Percentiles rank a stretch among this genome's conserved stretches.
Conservation (phyloP, 64 coral and sea anemone genomes). For the Actinia equina region DNA sequence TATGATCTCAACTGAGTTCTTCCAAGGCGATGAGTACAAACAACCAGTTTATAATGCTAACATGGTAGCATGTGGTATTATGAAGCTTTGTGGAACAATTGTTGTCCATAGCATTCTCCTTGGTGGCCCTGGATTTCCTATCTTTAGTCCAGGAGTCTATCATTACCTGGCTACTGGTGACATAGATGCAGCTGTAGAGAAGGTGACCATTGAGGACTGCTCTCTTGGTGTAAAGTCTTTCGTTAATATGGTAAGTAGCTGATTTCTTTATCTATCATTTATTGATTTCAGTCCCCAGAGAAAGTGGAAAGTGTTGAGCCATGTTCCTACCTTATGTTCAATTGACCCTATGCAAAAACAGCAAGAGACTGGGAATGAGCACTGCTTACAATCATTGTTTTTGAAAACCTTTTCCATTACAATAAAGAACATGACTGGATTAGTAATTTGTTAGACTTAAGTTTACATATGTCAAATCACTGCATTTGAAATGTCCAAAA, state of each 20-base stretch:
- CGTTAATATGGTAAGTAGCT: constrained; percentile 64
- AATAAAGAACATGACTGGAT: too few species aligned
- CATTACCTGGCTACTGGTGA: constrained; percentile 62
- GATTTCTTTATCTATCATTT: too few species aligned
- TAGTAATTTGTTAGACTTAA: too few species aligned
- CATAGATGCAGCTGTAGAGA: constrained; percentile 47
- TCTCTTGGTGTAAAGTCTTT: constrained; percentile 45
- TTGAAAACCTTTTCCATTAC: too few species aligned
- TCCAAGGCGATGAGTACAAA: constrained; percentile 43
- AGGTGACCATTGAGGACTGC: constrained; percentile 55
- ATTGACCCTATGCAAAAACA: too few species aligned
- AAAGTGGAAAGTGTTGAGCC: too few species aligned
- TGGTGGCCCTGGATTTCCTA: constrained; percentile 43
- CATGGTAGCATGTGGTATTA: constrained; percentile 39
- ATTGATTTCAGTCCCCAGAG: too few species aligned
- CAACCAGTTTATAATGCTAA: constrained; percentile 45
- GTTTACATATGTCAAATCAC: too few species aligned
- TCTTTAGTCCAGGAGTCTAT: constrained; percentile 60
- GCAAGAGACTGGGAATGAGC: too few species aligned
- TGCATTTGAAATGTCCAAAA: too few species aligned
- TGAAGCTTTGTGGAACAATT: constrained; percentile 67
- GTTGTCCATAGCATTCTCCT: constrained; percentile 68
- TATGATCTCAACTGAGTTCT: constrained; percentile 36
- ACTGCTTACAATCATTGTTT: too few species aligned
- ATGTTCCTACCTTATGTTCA: too few species aligned